A percentile compares a stretch with the other conserved stretches of the same genome.
Evolutionary conservation across 2,888 invertebrate genomes (phyloP).

Genomic region (Drosophila leonis): DNA sequence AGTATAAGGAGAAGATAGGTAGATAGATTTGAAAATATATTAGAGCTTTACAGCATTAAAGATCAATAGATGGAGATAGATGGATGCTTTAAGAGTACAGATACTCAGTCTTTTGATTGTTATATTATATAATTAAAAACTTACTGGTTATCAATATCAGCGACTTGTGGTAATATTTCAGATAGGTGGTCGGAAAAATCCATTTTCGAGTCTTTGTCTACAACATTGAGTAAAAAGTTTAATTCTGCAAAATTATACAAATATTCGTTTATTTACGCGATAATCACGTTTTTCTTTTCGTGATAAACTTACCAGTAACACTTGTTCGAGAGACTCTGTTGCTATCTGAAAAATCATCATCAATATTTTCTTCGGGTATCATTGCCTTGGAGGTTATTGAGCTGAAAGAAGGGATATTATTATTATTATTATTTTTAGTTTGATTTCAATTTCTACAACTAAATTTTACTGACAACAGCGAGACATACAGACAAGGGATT

Average conservation of each 20-base stretch:
- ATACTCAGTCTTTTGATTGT: not conserved
- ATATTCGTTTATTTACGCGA: slow-evolving; percentile 55
- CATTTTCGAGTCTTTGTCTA: slow-evolving; percentile 38
- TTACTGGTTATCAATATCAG: slow-evolving; percentile 64
- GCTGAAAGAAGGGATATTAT: slow-evolving; percentile 39
- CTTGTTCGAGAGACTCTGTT: slow-evolving; percentile 45
- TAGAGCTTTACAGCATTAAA: no score
- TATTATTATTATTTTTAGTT: not conserved
- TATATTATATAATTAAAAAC: slow-evolving; percentile 25
- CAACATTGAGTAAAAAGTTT: slow-evolving; percentile 25
- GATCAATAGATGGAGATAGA: no score
- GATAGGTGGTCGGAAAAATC: slow-evolving; percentile 68
- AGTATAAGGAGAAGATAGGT: no score
- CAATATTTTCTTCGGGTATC: slow-evolving; percentile 89
- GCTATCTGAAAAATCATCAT: slow-evolving; percentile 83
- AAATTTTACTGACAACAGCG: not conserved
- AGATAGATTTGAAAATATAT: no score
- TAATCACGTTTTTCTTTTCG: slow-evolving; percentile 57
- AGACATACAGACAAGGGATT: not conserved
- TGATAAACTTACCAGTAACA: slow-evolving; percentile 49
- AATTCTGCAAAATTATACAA: slow-evolving; percentile 31
- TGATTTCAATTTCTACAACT: not conserved
- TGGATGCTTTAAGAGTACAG: no score
- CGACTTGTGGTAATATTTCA: slow-evolving; percentile 53
- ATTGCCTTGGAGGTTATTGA: slow-evolving; percentile 83